Evolutionary conservation across 2,888 invertebrate species (phyloP).

Genomic region (Nemoura dubitans): DNA sequence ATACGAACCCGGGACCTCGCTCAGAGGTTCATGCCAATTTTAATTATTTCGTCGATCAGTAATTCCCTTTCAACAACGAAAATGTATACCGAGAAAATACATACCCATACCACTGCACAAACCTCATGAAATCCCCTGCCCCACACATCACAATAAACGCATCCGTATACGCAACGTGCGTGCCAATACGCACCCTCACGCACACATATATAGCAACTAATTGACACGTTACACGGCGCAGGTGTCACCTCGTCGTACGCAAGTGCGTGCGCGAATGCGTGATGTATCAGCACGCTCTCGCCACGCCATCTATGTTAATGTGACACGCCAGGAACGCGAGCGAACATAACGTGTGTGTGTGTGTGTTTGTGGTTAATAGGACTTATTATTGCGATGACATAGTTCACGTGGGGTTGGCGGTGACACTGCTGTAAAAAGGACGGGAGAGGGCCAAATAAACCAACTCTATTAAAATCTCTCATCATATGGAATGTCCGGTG

Average conservation of each 20-base stretch:
- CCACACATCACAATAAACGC: too few species aligned
- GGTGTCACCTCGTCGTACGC: neutral
- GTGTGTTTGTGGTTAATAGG: neutral
- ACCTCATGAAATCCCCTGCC: too few species aligned
- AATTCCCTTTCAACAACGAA: too few species aligned
- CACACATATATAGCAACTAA: neutral
- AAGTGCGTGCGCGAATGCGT: neutral
- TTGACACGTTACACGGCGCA: neutral
- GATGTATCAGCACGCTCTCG: neutral
- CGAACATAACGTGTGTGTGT: too few species aligned
- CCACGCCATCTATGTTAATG: neutral
- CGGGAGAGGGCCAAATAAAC: neutral
- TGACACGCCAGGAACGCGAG: neutral
- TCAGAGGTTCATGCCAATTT: too few species aligned
- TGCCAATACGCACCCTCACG: too few species aligned
- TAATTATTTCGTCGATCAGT: too few species aligned
- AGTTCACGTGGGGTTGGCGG: neutral
- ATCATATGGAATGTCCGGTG: too few species aligned
- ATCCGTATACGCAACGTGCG: too few species aligned
- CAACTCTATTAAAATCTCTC: neutral
- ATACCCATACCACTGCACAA: too few species aligned
- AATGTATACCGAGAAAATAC: too few species aligned
- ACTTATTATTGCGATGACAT: neutral
- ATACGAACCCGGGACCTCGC: too few species aligned
- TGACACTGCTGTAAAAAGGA: neutral